These are phyloP conservation scores for Pelusios castaneus DNA, from an alignment of 2,113 vertebrate species.

Conservation along the genomic window DNA sequence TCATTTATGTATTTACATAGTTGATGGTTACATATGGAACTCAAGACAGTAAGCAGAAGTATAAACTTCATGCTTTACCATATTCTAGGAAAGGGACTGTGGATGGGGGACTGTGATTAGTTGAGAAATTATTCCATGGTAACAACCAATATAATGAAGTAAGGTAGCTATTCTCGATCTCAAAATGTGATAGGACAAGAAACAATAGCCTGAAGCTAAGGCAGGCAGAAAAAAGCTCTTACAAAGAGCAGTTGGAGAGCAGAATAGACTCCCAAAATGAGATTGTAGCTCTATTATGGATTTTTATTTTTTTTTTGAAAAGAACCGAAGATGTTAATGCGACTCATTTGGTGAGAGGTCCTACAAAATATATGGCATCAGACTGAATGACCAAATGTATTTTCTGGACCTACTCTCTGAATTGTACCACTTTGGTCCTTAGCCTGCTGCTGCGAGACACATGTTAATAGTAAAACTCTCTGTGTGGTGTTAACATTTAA, in stretches of 20 bases:
- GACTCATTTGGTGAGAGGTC: neutral
- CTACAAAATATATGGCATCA: neutral
- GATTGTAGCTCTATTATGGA: neutral
- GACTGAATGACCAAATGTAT: neutral
- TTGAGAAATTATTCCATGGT: slow-evolving; percentile 24
- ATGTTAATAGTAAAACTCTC: neutral
- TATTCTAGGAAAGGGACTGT: neutral
- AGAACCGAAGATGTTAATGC: neutral
- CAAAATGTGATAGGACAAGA: neutral
- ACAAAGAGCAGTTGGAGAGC: neutral
- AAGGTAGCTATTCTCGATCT: neutral
- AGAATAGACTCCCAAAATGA: neutral
- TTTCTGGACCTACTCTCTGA: slow-evolving; percentile 2
- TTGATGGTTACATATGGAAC: no score
- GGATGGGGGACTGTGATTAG: neutral
- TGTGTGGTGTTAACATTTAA: neutral
- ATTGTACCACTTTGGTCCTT: neutral
- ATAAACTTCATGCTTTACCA: neutral
- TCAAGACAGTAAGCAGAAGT: neutral
- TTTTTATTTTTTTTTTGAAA: no score
- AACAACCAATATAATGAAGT: neutral
- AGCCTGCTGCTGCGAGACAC: neutral
- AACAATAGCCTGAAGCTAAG: slow-evolving; percentile 23
- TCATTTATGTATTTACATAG: neutral
- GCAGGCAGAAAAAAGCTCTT: neutral